Evolutionary conservation across 2,797 vertebrate genomes (phyloP).

Genomic region (Numenius phaeopus): DNA sequence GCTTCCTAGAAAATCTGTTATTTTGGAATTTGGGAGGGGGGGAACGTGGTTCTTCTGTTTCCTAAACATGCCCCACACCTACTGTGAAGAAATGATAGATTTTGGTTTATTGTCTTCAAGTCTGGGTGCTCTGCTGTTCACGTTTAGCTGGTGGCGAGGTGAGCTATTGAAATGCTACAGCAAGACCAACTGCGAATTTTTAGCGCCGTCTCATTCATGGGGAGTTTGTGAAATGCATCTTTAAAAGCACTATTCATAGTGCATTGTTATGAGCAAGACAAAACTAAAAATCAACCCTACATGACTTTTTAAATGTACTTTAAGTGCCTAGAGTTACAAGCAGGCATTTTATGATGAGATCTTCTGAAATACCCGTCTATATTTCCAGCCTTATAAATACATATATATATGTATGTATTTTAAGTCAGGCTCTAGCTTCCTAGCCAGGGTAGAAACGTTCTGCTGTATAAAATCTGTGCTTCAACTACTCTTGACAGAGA

Average conservation of each 20-base stretch:
- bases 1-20: not conserved
- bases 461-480: not conserved
- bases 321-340: not conserved
- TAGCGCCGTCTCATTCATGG: not conserved
- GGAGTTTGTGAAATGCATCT: not conserved
- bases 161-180: not conserved
- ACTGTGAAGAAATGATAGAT: not conserved
- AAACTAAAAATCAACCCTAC: not conserved
- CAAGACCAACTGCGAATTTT: not conserved
- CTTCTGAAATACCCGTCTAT: not conserved
- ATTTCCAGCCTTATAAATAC: not conserved
- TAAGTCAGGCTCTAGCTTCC: not conserved
- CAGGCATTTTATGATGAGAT: not conserved
- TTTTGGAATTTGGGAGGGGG: not conserved
- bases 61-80: not conserved
- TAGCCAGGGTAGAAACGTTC: not conserved
- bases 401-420: not conserved
- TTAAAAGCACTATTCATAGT: not conserved
- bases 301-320: not conserved
- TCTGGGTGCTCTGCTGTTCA: not conserved
- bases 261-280: not conserved
- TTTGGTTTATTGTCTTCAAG: not conserved
- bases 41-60: not conserved
- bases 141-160: not conserved
- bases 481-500: conserved; percentile 9